Base-by-base conservation (phyloP, 2,113 vertebrate species). In the Pelusios castaneus region DNA sequence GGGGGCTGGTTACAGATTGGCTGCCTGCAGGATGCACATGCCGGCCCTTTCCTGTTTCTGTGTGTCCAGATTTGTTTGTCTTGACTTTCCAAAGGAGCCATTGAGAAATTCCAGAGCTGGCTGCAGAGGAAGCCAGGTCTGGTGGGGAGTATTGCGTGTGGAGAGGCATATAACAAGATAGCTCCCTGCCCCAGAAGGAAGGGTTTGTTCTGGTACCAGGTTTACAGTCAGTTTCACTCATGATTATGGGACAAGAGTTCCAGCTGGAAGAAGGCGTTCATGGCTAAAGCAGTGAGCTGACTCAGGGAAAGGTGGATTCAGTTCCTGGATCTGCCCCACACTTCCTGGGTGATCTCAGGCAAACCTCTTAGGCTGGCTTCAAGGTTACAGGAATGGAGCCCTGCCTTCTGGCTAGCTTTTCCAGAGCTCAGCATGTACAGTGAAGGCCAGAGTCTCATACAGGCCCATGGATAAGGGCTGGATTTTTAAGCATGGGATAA, bases 1-100 rank as follows among this genome's bases (percentile, higher is more conserved):
- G 19, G 45, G 43, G 34, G 5, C 5, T 3, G 58, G 34, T 4
- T 51, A 38, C 49, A 70, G 63, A 70, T 70, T 38, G 63, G 63
- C 34, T 56, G 29, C 8, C 75, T 60, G 2, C 21, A 29, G 41
- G 21, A 5, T 0, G 9, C 16, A 9, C 0, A 1, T 9, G 54
- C 76, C 0, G 19, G 58, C 27, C 21, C 17, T 43, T 45, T 24
- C 0, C 24, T 63, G n/a, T 76, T 29, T 51, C 84, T 1, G 2
- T 4, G 41, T 4, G 51, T 21, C 29, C 3, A 5, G 55, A 6
- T 24, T 14, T 25, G 1, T 51, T 51, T 8, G 21, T 22, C 43
- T 43, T 10, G 4, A 55, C 34, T 0, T 25, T 8, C 58, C 0
- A 0, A 47, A 63, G 45, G 73, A 41, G 52, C 78, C 0, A 2